Evolutionary conservation across 2,113 vertebrate genomes (phyloP).

Genomic region (Meles meles): DNA sequence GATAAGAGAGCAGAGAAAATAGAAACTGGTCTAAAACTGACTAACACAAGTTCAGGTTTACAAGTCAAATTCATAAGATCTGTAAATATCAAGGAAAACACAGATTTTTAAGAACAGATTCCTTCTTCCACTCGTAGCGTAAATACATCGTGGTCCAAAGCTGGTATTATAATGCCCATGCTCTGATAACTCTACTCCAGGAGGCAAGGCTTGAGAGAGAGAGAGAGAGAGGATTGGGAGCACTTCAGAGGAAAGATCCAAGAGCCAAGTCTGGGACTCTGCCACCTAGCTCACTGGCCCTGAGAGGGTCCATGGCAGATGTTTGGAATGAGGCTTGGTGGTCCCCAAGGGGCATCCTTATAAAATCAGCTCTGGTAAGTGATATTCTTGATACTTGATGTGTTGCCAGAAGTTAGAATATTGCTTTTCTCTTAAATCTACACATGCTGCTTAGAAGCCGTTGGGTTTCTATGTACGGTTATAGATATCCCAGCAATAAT

Average conservation of each 20-base stretch:
- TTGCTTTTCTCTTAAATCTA: constrained; percentile 24
- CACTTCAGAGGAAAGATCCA: constrained; percentile 30
- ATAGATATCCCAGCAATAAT: not conserved
- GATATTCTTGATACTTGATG: constrained; percentile 11
- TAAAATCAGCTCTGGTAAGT: constrained; percentile 28
- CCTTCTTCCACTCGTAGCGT: not conserved
- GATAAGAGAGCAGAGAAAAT: not conserved
- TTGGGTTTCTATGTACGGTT: not conserved
- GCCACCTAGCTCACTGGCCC: not conserved
- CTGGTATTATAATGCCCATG: not conserved
- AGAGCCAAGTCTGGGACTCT: not conserved
- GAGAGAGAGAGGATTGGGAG: not conserved
- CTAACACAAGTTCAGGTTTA: not conserved
- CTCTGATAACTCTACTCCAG: not conserved
- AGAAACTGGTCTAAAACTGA: not conserved
- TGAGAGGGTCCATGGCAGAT: not conserved
- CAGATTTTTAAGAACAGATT: not conserved
- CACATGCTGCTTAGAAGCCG: not conserved
- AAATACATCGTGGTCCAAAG: not conserved
- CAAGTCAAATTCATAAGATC: not conserved
- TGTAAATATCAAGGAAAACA: not conserved
- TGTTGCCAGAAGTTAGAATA: constrained; percentile 51
- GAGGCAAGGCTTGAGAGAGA: not conserved
- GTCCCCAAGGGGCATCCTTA: not conserved
- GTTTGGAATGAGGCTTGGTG: not conserved